phyloP scores from a whole-genome alignment of 2,888 invertebrate species.

The Cetonia aurata region DNA sequence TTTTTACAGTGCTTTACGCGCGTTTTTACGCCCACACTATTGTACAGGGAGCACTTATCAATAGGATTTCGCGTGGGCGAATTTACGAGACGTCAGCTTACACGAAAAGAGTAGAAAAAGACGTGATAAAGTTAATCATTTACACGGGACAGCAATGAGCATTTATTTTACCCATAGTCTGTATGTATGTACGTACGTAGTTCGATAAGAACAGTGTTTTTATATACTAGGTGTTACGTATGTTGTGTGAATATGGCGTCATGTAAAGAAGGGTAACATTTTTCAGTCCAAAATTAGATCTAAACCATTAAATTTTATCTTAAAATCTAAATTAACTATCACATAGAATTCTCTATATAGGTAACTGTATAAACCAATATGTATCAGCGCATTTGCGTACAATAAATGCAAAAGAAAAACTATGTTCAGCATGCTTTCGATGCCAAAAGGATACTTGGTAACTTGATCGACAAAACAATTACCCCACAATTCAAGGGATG shows the following conservation, averaged over 20 bases:
- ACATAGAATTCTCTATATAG: no score
- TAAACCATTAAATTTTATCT: neutral
- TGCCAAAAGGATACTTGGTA: neutral
- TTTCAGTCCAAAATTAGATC: neutral
- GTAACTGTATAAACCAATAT: no score
- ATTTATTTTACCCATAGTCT: constrained; percentile 3
- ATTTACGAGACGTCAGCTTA: neutral
- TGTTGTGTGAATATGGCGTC: no score
- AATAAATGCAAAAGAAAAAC: no score
- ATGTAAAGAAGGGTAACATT: neutral
- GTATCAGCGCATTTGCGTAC: no score
- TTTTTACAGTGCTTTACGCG: neutral
- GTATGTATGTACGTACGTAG: neutral
- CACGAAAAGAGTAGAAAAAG: neutral
- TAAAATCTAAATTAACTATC: no score
- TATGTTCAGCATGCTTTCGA: no score
- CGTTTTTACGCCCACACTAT: constrained; percentile 10
- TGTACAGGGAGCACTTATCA: constrained; percentile 6
- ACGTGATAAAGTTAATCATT: neutral
- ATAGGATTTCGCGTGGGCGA: constrained; percentile 7
- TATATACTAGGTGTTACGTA: neutral
- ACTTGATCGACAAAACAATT: constrained; percentile 7
- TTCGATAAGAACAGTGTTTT: neutral
- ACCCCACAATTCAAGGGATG: neutral
- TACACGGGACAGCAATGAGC: neutral